Conservation (phyloP, 1,140 invertebrate genomes). For the Aphelinus certus region DNA sequence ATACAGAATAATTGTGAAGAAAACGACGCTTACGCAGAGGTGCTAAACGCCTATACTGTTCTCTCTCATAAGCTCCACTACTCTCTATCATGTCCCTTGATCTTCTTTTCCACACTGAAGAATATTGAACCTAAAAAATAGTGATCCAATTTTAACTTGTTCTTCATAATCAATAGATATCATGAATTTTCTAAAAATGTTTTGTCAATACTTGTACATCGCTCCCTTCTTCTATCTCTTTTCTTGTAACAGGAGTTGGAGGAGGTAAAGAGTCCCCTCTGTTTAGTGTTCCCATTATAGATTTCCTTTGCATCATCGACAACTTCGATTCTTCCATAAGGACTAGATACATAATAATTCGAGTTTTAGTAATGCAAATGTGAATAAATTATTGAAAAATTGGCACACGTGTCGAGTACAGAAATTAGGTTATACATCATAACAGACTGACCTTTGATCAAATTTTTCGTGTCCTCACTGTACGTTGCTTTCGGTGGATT, state of each 20-base stretch:
- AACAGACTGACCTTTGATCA: constrained; percentile 56
- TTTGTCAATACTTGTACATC: constrained; percentile 42
- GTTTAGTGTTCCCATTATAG: constrained; percentile 56
- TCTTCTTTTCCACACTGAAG: constrained; percentile 49
- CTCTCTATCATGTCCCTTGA: constrained; percentile 47
- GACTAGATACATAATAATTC: constrained; percentile 44
- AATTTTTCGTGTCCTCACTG: constrained; percentile 60
- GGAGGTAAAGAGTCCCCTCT: constrained; percentile 58
- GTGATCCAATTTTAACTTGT: constrained; percentile 7
- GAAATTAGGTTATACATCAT: not conserved
- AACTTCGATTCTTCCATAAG: constrained; percentile 66
- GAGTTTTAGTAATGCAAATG: not conserved
- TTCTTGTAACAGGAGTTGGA: constrained; percentile 13
- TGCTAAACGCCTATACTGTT: constrained; percentile 57
- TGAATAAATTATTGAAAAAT: constrained; percentile 32
- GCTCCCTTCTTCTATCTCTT: constrained; percentile 26
- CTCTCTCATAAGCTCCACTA: constrained; percentile 61
- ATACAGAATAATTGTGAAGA: not conserved
- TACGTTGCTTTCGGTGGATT: constrained; percentile 59
- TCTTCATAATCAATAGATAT: no score
- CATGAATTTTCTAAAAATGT: not conserved
- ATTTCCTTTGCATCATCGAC: constrained; percentile 61
- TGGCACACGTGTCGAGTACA: not conserved
- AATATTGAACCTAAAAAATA: constrained; percentile 28
- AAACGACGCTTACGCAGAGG: constrained; percentile 57